Evolutionary conservation across 2,797 vertebrate genomes (phyloP).

Genomic region (Coccyzus lansbergi): DNA sequence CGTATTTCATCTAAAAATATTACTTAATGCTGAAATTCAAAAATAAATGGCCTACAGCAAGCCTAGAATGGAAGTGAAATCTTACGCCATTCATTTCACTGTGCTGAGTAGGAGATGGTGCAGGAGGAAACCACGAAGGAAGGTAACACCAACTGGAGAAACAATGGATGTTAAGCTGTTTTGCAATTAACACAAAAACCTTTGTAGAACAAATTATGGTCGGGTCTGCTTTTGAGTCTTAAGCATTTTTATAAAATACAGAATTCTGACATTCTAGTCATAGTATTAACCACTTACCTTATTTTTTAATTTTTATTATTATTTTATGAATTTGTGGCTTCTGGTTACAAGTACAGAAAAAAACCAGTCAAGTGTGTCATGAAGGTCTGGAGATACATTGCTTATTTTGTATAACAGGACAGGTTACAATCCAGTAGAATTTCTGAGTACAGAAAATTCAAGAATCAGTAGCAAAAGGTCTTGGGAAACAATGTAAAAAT

Average conservation of each 20-base stretch:
- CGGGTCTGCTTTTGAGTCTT: neutral
- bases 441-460: neutral
- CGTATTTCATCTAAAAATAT: neutral
- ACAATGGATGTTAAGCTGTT: neutral
- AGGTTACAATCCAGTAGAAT: neutral
- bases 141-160: neutral
- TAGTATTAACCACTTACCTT: neutral
- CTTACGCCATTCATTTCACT: neutral
- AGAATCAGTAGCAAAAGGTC: neutral
- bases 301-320: neutral
- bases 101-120: neutral
- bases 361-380: neutral
- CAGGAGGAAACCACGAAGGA: neutral
- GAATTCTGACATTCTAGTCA: neutral
- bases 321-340: neutral
- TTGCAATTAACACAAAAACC: neutral
- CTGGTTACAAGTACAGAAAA: neutral
- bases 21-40: neutral
- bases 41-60: neutral
- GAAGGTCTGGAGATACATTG: neutral
- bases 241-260: too few relatives aligned
- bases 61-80: neutral
- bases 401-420: neutral
- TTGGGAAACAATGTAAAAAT: neutral
- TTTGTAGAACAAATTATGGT: neutral